Evolutionary conservation across 2,113 vertebrate species (phyloP), one percentile per base, ranked within the genome.

Genomic region (Paraplagusia blochii): DNA sequence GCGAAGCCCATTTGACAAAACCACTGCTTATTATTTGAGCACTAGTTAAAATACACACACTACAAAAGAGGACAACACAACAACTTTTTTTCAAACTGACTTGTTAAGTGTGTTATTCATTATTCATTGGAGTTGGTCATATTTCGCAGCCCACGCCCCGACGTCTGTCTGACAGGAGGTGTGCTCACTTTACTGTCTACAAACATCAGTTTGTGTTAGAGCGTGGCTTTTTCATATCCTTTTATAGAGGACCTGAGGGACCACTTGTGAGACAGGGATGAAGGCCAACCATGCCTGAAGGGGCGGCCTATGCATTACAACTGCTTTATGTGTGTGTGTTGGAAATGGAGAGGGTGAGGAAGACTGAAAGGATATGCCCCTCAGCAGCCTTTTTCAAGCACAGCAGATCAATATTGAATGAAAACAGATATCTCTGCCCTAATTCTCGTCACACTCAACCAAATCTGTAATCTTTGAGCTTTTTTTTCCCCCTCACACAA

Each of bases 341-440:
- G 18, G 15, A 18, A 11, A 11, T 5, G 12, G 10, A 40, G 13
- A 11, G 33, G 35, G 15, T 62, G 15, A 46, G 47, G 60, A 49
- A 45, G 33, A 34, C 19, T 3, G 22, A 16, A 18, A 9, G 8
- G 50, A 61, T 52, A 65, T 53, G 53, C 48, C 77, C 77, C 49
- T 49, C 12, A 68, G 65, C 57, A 63, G 52, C 54, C 57, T 60
- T 68, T 65, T 54, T 68, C 58, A 86, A 78, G 58, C 54, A 63
- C 29, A 65, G 34, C 45, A 44, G 69, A 87, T 89, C 79, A 80
- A 86, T 85, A 85, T 33, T 74, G 51, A 74, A 81, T 85, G 72
- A 85, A 76, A 67, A 62, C 48, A 52, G 44, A 44, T 57, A 39
- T 50, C 69, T 55, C 53, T 16, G 49, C 34, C 47, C 61, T 68